Conservation (phyloP, 2,797 vertebrate species). For the Arctocebus calabarensis region DNA sequence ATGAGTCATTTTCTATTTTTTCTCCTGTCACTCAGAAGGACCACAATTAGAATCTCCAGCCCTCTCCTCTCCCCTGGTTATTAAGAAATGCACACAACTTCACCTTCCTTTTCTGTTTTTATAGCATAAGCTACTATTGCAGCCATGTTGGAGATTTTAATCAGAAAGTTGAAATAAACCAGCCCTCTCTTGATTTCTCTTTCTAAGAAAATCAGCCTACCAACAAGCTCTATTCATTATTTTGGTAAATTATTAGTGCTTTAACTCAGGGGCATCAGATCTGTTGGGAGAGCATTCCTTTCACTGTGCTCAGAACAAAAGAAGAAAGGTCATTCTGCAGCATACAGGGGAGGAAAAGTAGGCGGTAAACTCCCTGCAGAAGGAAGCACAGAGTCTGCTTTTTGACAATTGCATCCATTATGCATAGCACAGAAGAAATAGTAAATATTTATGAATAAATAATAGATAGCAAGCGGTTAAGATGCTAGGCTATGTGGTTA, state of each 20-base stretch:
- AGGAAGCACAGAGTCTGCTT: neutral
- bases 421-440: neutral
- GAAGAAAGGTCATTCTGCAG: neutral
- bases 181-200: constrained; percentile 21
- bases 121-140: neutral
- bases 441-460: constrained; percentile 16
- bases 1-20: neutral
- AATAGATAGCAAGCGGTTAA: constrained; percentile 25
- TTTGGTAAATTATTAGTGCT: neutral
- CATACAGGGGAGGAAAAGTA: neutral
- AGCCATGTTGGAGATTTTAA: neutral
- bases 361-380: neutral
- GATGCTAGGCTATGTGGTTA: neutral
- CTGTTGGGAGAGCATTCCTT: neutral
- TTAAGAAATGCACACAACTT: neutral
- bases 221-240: neutral
- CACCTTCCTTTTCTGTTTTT: constrained; percentile 3
- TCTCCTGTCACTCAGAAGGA: neutral
- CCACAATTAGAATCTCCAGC: neutral
- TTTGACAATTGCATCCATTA: neutral
- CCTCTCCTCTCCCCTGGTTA: neutral
- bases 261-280: neutral
- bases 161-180: neutral
- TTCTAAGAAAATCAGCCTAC: neutral
- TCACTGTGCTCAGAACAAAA: neutral